These are phyloP conservation scores for Caenorhabditis sulstoni DNA, from an alignment of 2,888 invertebrate genomes.

Conservation along the genomic window DNA sequence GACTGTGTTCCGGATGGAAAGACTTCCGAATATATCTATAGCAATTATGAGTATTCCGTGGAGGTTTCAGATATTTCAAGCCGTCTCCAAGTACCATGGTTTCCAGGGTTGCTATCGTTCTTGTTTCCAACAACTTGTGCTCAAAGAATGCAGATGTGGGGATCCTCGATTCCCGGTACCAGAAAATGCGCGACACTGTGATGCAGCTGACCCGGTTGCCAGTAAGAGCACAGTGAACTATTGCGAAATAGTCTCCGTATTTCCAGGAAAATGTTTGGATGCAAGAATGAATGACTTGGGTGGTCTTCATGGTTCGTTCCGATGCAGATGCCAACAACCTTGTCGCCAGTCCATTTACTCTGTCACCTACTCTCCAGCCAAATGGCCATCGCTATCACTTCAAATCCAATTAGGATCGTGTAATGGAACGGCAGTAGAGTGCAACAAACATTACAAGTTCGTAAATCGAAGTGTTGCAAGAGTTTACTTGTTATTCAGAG, in stretches of 20 bases:
- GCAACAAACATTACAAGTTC: constrained; percentile 79
- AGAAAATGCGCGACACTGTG: constrained; percentile 69
- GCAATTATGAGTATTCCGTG: constrained; percentile 75
- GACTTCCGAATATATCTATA: constrained; percentile 76
- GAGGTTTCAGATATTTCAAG: constrained; percentile 67
- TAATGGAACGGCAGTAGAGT: constrained; percentile 75
- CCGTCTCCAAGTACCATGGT: no score
- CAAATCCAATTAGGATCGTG: constrained; percentile 78
- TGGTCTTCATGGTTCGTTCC: constrained; percentile 72
- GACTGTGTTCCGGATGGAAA: constrained; percentile 77
- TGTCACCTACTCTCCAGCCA: constrained; percentile 78
- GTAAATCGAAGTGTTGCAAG: background rate
- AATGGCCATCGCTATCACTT: constrained; percentile 77
- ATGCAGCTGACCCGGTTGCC: constrained; percentile 73
- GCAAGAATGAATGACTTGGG: constrained; percentile 72
- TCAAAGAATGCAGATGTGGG: constrained; percentile 78
- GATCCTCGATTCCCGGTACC: constrained; percentile 79
- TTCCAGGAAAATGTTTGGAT: constrained; percentile 77
- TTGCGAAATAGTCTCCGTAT: background rate
- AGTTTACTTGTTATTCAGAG: constrained; percentile 63
- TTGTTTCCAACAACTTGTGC: constrained; percentile 78
- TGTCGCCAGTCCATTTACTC: constrained; percentile 77
- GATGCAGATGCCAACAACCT: constrained; percentile 78
- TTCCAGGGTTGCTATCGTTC: constrained; percentile 78
- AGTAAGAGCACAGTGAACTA: constrained; percentile 46